Percentiles rank a stretch among this genome's conserved stretches.
Conservation (phyloP, 2,797 vertebrate species). For the Phrynocephalus vlangalii region DNA sequence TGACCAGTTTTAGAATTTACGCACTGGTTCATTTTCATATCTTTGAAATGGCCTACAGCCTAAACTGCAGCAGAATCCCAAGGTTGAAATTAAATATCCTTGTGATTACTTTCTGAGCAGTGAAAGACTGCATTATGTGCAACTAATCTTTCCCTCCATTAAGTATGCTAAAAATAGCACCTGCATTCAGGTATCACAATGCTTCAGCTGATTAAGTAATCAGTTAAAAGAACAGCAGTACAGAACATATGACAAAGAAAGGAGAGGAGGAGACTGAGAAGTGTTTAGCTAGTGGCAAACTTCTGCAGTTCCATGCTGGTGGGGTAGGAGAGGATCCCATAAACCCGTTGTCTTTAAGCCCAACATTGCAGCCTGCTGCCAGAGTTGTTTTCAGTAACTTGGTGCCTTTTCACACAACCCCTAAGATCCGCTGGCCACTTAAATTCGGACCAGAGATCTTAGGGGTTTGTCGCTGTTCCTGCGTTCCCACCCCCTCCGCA, state of each 20-base stretch:
- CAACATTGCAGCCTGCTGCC: too few relatives aligned
- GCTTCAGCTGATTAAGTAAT: neutral
- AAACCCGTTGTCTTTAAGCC: too few relatives aligned
- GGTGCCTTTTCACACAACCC: too few relatives aligned
- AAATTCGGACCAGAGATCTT: too few relatives aligned
- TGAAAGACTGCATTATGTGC: neutral
- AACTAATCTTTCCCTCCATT: neutral
- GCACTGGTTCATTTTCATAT: neutral
- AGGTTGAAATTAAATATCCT: neutral
- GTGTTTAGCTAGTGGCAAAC: too few relatives aligned
- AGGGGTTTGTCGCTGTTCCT: too few relatives aligned
- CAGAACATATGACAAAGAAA: neutral
- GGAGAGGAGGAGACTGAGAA: too few relatives aligned
- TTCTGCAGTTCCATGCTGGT: too few relatives aligned
- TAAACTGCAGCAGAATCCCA: neutral
- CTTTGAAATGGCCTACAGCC: neutral
- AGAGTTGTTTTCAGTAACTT: too few relatives aligned
- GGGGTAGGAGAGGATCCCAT: too few relatives aligned
- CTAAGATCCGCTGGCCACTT: too few relatives aligned
- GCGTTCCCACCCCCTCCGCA: too few relatives aligned
- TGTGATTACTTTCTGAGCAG: neutral
- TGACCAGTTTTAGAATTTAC: neutral
- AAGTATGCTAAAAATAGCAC: slow-evolving; percentile 1
- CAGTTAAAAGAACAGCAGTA: neutral
- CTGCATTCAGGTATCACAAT: neutral